Evolutionary conservation across 2,113 vertebrate species (phyloP).

Genomic region (Oreocharis arfaki): DNA sequence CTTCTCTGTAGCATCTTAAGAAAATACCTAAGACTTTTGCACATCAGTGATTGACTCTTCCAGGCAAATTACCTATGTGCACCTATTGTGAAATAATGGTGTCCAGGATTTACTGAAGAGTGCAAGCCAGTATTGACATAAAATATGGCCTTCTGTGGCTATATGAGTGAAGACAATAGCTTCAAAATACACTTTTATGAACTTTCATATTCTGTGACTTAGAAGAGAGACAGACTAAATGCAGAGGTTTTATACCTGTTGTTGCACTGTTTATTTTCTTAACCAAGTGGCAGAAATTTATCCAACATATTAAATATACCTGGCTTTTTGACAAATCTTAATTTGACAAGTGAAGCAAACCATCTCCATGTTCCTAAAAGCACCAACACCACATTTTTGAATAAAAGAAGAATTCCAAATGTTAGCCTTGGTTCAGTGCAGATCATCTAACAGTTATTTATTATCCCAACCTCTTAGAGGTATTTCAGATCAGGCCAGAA

Average conservation of each 20-base stretch:
- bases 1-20: neutral
- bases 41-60: neutral
- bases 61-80: neutral
- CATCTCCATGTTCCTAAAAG: neutral
- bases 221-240: neutral
- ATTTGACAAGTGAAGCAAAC: neutral
- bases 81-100: neutral
- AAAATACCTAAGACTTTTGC: neutral
- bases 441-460: neutral
- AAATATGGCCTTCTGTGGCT: neutral
- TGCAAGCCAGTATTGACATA: neutral
- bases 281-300: neutral
- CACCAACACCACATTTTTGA: neutral
- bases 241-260: neutral
- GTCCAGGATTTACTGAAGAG: neutral
- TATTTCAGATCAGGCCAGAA: neutral
- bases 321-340: neutral
- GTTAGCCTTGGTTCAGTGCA: neutral
- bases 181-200: neutral
- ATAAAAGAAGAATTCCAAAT: neutral
- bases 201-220: neutral
- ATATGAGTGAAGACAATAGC: neutral
- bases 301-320: neutral
- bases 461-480: neutral
- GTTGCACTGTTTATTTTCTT: neutral